Conservation (phyloP, 2,888 invertebrate species). For the Timema cristinae region DNA sequence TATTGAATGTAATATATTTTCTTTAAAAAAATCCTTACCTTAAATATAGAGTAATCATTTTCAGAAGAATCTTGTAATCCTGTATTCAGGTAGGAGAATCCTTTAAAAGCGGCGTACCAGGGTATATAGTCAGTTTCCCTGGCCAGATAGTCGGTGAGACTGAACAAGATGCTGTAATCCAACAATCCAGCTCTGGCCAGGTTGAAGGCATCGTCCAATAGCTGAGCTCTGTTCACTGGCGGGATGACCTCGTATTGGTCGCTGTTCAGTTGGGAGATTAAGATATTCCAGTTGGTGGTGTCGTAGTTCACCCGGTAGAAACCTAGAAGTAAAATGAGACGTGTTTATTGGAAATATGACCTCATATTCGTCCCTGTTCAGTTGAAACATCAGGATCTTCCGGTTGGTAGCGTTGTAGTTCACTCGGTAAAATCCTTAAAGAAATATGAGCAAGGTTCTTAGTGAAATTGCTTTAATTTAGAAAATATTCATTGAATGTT, state of each 20-base stretch:
- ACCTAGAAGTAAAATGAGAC: constrained; percentile 35
- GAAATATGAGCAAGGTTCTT: no score
- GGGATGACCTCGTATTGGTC: constrained; percentile 41
- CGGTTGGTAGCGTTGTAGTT: constrained; percentile 60
- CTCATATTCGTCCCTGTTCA: no score
- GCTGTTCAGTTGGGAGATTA: constrained; percentile 17
- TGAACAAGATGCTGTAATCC: constrained; percentile 47
- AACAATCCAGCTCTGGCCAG: constrained; percentile 45
- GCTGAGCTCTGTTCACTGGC: constrained; percentile 50
- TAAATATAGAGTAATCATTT: constrained; percentile 37
- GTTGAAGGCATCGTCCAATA: constrained; percentile 53
- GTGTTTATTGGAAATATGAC: no score
- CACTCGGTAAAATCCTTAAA: constrained; percentile 43
- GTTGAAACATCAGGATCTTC: constrained; percentile 38
- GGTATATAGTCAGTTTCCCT: constrained; percentile 50
- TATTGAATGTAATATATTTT: no score
- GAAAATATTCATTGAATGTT: no score
- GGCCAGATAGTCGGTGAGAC: constrained; percentile 49
- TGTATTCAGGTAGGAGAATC: constrained; percentile 45
- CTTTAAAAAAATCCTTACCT: constrained; percentile 33
- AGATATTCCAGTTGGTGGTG: constrained; percentile 50
- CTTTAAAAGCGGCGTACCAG: constrained; percentile 48
- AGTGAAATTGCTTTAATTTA: no score
- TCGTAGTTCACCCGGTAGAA: constrained; percentile 56
- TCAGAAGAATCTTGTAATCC: constrained; percentile 38